These are phyloP conservation scores for Holcopasites calliopsidis DNA, from an alignment of 1,140 invertebrate genomes.

Conservation along the genomic window DNA sequence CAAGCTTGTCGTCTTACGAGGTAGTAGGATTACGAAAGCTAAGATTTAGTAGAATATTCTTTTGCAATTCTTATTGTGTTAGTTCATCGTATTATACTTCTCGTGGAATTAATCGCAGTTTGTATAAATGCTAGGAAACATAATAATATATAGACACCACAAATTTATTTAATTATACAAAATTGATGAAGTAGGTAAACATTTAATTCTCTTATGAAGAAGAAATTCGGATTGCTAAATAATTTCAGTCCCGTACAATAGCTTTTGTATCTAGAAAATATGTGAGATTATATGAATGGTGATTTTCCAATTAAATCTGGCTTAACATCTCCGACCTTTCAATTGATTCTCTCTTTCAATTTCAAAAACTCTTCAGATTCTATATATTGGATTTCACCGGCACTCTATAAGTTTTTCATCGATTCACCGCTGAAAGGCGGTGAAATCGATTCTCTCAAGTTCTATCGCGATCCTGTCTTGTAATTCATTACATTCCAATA, in stretches of 20 bases:
- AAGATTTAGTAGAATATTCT: not conserved
- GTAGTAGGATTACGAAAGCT: not conserved
- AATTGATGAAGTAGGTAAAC: too few relatives aligned
- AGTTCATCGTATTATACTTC: too few relatives aligned
- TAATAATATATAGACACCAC: too few relatives aligned
- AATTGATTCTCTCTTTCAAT: not conserved
- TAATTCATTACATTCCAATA: conserved; percentile 19
- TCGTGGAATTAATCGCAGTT: too few relatives aligned
- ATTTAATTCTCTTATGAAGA: too few relatives aligned
- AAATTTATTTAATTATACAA: too few relatives aligned
- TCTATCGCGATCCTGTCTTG: conserved; percentile 10
- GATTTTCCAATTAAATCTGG: not conserved
- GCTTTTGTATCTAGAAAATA: too few relatives aligned
- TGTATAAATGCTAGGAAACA: too few relatives aligned
- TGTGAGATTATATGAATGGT: not conserved
- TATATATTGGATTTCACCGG: not conserved
- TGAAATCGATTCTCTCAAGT: conserved; percentile 16
- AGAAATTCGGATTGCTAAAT: too few relatives aligned
- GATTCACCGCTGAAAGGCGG: not conserved
- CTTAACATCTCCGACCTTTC: not conserved
- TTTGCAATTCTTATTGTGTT: too few relatives aligned
- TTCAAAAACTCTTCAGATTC: not conserved
- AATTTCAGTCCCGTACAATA: too few relatives aligned
- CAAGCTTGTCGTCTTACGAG: not conserved
- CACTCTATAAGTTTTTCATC: conserved; percentile 7